A percentile compares a stretch with the other conserved stretches of the same genome.
These are phyloP conservation scores for Mactra quadrangularis DNA, from an alignment of 1,140 invertebrate genomes.

Conservation along the genomic window DNA sequence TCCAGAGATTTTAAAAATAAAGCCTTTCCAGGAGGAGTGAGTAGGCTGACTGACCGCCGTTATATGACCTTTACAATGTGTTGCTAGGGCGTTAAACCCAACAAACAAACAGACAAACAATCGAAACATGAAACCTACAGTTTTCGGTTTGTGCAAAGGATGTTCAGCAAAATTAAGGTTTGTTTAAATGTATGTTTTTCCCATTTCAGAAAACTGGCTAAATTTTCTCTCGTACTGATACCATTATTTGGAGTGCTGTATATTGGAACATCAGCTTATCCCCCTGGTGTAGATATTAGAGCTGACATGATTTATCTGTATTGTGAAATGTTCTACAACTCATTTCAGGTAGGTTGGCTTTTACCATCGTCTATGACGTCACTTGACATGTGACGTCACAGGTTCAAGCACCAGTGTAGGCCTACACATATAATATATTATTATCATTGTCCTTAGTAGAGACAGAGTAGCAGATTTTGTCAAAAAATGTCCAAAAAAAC, in stretches of 20 bases:
- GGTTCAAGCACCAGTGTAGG: slow-evolving; percentile 89
- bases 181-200: too few species aligned
- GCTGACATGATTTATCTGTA: slow-evolving; percentile 88
- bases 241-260: slow-evolving; percentile 92
- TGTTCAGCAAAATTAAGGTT: too few species aligned
- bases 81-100: too few species aligned
- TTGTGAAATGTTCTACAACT: slow-evolving; percentile 89
- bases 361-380: slow-evolving; percentile 75
- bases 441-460: not conserved
- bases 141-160: too few species aligned
- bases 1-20: too few species aligned
- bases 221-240: slow-evolving; percentile 90
- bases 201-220: slow-evolving; percentile 86
- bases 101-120: too few species aligned
- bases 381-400: slow-evolving; percentile 87
- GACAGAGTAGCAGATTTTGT: not conserved
- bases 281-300: slow-evolving; percentile 83
- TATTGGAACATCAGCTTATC: slow-evolving; percentile 86
- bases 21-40: too few species aligned
- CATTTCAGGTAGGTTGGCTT: slow-evolving; percentile 90
- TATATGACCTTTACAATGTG: too few species aligned
- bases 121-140: too few species aligned
- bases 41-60: too few species aligned
- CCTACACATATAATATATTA: slow-evolving; percentile 90
- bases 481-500: not conserved